phyloP scores from a whole-genome alignment of 1,140 invertebrate species.

The Caerostris extrusa region DNA sequence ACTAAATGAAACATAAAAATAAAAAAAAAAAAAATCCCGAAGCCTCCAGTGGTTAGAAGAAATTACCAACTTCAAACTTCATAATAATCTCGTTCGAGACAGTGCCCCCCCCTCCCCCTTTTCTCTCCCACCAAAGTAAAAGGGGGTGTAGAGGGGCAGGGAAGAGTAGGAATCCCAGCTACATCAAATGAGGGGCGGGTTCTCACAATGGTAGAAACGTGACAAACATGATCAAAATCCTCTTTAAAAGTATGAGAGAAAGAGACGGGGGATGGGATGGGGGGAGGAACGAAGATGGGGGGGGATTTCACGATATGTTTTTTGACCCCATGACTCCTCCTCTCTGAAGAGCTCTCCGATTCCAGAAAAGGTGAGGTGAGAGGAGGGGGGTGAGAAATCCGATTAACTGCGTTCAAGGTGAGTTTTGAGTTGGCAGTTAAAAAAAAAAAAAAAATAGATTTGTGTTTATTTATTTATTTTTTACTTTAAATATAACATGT shows the following conservation, averaged over 20 bases:
- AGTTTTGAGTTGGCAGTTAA: not conserved
- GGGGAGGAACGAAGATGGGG: not conserved
- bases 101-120: too few species aligned
- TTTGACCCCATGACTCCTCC: slow-evolving; percentile 52
- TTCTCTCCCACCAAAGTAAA: too few species aligned
- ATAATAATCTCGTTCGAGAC: slow-evolving; percentile 27
- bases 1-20: not conserved
- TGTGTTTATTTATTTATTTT: not conserved
- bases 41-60: slow-evolving; percentile 22
- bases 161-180: not conserved
- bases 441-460: not conserved
- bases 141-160: not conserved
- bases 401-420: slow-evolving; percentile 27
- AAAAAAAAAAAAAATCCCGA: not conserved
- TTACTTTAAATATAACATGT: not conserved
- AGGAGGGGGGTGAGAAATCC: not conserved
- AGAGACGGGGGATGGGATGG: not conserved
- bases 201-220: slow-evolving; percentile 57
- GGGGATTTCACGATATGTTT: slow-evolving; percentile 56
- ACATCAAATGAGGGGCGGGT: slow-evolving; percentile 47
- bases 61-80: slow-evolving; percentile 56
- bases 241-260: slow-evolving; percentile 24
- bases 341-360: not conserved
- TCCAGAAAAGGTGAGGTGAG: not conserved
- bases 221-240: slow-evolving; percentile 40